A percentile compares a stretch with the other conserved stretches of the same genome.
These are phyloP conservation scores for Daubentonia madagascariensis DNA, from an alignment of 2,113 vertebrate species.

Conservation along the genomic window DNA sequence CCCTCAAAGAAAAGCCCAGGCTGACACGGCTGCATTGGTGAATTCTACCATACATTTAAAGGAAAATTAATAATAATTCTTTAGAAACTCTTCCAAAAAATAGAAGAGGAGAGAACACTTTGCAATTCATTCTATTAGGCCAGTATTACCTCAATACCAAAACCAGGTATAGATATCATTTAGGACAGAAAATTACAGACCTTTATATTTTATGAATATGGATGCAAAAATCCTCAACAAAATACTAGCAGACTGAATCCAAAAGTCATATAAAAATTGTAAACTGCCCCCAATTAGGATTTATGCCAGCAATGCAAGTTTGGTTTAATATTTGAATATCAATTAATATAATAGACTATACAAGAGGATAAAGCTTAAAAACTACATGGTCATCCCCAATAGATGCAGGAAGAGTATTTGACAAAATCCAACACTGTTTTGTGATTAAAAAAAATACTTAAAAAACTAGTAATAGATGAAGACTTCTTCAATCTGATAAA, in stretches of 20 bases:
- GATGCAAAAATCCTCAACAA: neutral
- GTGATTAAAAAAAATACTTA: neutral
- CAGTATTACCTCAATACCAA: neutral
- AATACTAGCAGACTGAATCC: neutral
- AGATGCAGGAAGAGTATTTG: neutral
- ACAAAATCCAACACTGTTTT: neutral
- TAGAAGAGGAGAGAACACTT: neutral
- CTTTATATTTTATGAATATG: neutral
- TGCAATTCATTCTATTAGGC: neutral
- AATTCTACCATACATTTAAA: neutral
- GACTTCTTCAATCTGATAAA: neutral
- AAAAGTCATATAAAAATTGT: neutral
- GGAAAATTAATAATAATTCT: neutral
- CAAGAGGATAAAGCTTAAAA: neutral
- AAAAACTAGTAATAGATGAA: neutral
- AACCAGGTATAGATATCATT: neutral
- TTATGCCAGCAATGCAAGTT: neutral
- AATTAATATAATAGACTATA: neutral
- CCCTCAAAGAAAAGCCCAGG: neutral
- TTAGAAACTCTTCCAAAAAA: neutral
- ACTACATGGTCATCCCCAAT: neutral
- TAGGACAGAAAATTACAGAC: neutral
- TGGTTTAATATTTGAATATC: neutral
- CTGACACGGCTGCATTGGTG: neutral
- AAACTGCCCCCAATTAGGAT: neutral